Conservation (phyloP, 2,113 vertebrate species). For the Irena cyanogastra region DNA sequence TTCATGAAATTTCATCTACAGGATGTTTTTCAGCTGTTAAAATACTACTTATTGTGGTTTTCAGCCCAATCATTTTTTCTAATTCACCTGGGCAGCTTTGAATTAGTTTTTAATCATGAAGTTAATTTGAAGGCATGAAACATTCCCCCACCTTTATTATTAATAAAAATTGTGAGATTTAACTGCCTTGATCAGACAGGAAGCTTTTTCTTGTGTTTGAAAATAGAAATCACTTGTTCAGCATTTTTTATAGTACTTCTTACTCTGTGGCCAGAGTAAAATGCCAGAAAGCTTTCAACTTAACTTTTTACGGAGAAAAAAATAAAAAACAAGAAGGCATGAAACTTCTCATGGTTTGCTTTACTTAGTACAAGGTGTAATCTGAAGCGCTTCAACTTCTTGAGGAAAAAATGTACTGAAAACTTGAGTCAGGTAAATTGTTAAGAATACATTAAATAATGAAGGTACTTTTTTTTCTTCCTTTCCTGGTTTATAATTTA, state of each 20-base stretch:
- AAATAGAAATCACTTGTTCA: not conserved
- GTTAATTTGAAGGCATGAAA: not conserved
- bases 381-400: not conserved
- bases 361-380: not conserved
- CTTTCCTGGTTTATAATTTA: not conserved
- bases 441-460: not conserved
- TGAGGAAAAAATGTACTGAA: not conserved
- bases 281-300: not conserved
- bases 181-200: not conserved
- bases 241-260: not conserved
- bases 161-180: not conserved
- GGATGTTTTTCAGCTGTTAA: not conserved
- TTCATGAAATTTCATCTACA: not conserved
- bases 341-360: not conserved
- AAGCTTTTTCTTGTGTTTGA: not conserved
- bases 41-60: not conserved
- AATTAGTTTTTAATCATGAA: not conserved
- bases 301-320: fast-evolving
- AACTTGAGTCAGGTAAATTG: not conserved
- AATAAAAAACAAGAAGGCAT: too few relatives aligned
- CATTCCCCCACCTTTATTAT: not conserved
- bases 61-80: not conserved
- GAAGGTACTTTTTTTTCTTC: not conserved
- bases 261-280: not conserved
- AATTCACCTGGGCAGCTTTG: not conserved